Evolutionary conservation across 23 tunicate genomes (phyloP).

Genomic region (Trididemnum nubilum): DNA sequence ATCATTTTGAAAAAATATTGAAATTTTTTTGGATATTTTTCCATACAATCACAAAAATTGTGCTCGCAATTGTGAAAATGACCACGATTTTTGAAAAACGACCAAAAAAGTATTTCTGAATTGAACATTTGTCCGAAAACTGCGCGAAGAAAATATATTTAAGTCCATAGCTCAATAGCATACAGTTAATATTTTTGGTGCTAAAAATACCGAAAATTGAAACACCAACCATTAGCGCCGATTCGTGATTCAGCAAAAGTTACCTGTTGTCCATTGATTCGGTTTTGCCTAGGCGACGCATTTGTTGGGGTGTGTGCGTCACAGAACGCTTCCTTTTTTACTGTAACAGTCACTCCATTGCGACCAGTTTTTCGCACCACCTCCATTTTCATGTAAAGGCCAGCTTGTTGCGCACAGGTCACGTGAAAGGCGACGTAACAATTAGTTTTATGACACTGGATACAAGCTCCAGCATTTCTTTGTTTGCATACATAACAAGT

Average conservation of each 20-base stretch:
- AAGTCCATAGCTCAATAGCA: no score
- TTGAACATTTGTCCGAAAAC: no score
- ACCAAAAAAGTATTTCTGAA: no score
- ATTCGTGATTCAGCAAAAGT: neutral
- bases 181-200: no score
- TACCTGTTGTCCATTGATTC: slow-evolving; percentile 34
- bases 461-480: slow-evolving; percentile 78
- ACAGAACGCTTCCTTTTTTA: slow-evolving; percentile 79
- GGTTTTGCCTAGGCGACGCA: slow-evolving; percentile 60
- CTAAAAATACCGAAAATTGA: no score
- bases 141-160: no score
- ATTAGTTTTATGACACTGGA: slow-evolving; percentile 79
- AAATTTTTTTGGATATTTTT: no score
- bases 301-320: slow-evolving; percentile 82
- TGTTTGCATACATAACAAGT: slow-evolving; percentile 91
- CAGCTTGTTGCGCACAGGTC: slow-evolving; percentile 92
- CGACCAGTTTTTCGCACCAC: slow-evolving; percentile 59
- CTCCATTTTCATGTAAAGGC: slow-evolving; percentile 93
- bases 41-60: no score
- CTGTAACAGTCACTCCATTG: slow-evolving; percentile 73
- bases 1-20: no score
- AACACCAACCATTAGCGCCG: neutral
- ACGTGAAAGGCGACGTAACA: slow-evolving; percentile 97
- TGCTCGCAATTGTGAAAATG: no score
- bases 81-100: no score